Conservation (phyloP, 92 coral and sea anemone species). For the Actinernus sp. region DNA sequence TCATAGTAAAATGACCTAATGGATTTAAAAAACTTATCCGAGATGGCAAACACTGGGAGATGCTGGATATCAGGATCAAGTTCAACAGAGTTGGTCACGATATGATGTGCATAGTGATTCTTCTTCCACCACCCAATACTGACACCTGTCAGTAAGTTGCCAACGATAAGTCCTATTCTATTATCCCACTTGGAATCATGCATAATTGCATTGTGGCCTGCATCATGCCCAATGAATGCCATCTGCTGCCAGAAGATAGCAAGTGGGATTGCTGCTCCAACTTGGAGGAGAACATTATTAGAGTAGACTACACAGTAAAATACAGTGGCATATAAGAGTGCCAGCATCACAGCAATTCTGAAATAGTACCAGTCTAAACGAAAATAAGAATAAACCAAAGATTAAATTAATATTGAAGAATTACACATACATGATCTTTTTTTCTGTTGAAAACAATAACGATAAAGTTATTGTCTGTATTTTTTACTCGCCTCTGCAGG, state of each 20-base stretch:
- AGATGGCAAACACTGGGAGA: conserved; percentile 92
- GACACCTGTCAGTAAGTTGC: conserved; percentile 90
- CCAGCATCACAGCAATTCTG: conserved; percentile 44
- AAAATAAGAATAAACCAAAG: not conserved
- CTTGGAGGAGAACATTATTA: conserved; percentile 56
- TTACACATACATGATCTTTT: not conserved
- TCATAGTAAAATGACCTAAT: conserved; percentile 87
- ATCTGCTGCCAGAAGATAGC: conserved; percentile 97
- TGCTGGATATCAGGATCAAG: conserved; percentile 99
- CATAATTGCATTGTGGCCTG: conserved; percentile 91
- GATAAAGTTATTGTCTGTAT: no score
- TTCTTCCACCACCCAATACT: conserved; percentile 99
- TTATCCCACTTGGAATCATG: conserved; percentile 76
- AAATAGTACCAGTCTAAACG: conserved; percentile 85
- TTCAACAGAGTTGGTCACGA: conserved; percentile 97
- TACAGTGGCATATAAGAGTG: conserved; percentile 55
- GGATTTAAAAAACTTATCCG: conserved; percentile 97
- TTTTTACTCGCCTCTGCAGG: no score
- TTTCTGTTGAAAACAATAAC: no score
- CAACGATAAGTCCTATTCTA: conserved; percentile 84
- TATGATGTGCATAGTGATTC: conserved; percentile 97
- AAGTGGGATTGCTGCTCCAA: conserved; percentile 74
- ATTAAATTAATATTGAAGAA: not conserved
- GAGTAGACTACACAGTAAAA: conserved; percentile 87
- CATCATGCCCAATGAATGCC: conserved; percentile 97